A percentile compares a stretch with the other conserved stretches of the same genome.
phyloP scores from a whole-genome alignment of 1,140 invertebrate species.

The Tetragonula clypearis region DNA sequence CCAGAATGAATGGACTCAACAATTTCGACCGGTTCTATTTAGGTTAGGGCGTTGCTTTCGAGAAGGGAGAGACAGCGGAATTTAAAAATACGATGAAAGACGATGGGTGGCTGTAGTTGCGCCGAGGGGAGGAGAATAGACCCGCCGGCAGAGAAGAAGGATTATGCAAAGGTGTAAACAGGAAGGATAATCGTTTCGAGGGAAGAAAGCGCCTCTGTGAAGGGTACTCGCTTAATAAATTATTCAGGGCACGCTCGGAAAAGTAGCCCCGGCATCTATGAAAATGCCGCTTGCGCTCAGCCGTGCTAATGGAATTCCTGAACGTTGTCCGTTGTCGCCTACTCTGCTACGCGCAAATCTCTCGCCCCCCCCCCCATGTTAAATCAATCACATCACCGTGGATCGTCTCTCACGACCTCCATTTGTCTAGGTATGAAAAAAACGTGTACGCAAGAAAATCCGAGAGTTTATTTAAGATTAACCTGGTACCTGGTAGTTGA shows the following conservation, averaged over 20 bases:
- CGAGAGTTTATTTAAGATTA: background rate
- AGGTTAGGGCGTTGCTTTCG: too few relatives aligned
- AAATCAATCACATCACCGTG: background rate
- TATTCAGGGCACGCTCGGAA: constrained; percentile 1
- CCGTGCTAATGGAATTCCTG: constrained; percentile 34
- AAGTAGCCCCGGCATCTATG: background rate
- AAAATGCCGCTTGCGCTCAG: background rate
- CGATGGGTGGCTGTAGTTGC: too few relatives aligned
- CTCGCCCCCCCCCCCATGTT: too few relatives aligned
- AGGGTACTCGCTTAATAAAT: constrained; percentile 11
- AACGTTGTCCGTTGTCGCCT: constrained; percentile 1
- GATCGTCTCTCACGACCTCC: too few relatives aligned
- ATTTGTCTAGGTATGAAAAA: background rate
- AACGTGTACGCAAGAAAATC: background rate
- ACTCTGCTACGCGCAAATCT: background rate
- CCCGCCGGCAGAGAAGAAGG: background rate
- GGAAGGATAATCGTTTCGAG: constrained; percentile 22
- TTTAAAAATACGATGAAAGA: background rate
- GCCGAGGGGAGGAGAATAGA: background rate
- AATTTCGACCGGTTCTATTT: background rate
- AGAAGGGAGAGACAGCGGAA: background rate
- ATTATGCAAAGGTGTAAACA: constrained; percentile 30
- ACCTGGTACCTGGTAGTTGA: background rate
- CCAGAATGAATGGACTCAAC: too few relatives aligned
- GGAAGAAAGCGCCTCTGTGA: background rate